Evolutionary conservation across 23 tunicate genomes (phyloP), one percentile per base, ranked within the genome.

Genomic region (Ascidia mentula): DNA sequence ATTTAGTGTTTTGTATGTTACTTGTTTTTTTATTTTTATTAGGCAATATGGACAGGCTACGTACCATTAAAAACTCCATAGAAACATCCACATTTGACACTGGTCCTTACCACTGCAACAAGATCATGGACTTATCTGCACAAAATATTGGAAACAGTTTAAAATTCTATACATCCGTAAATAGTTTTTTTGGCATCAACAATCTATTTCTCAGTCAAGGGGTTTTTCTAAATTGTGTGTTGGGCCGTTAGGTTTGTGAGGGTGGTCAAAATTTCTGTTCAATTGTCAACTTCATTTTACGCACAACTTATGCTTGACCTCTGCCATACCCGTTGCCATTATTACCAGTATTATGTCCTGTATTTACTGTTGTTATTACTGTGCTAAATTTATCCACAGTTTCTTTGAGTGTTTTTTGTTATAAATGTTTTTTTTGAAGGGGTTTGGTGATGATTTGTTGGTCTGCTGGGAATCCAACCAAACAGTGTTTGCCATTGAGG

Each of bases 381-480:
- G n/a, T n/a, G n/a, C n/a, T n/a, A n/a, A n/a, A n/a, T n/a, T n/a
- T n/a, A n/a, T n/a, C n/a, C n/a, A n/a, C n/a, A n/a, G n/a, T n/a
- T n/a, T n/a, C n/a, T n/a, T n/a, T n/a, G n/a, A n/a, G n/a, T n/a
- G n/a, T 42, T 42, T 42, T 42, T 42, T 42, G 15, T 42, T 42
- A 12, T 42, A 42, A 9, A 8, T 69, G 32, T 9, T 69, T 28
- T 13, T 69, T 28, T 24, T 76, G 13, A 17, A 77, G 80, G 80
- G 80, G 12, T 77, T 39, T 77, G 80, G 80, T 32, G 69, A 77
- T 42, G 34, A 34, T 40, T 30, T 32, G 13, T 4, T 77, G 45
- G 80, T 53, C 46, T 6, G 34, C 37, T 77, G 80, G 80, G 37
- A 77, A 37, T 37, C 65, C 7, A 53, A 53, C 24, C 28, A 6